Conservation (phyloP, 2,797 vertebrate species). For the Xyrichtys novacula region DNA sequence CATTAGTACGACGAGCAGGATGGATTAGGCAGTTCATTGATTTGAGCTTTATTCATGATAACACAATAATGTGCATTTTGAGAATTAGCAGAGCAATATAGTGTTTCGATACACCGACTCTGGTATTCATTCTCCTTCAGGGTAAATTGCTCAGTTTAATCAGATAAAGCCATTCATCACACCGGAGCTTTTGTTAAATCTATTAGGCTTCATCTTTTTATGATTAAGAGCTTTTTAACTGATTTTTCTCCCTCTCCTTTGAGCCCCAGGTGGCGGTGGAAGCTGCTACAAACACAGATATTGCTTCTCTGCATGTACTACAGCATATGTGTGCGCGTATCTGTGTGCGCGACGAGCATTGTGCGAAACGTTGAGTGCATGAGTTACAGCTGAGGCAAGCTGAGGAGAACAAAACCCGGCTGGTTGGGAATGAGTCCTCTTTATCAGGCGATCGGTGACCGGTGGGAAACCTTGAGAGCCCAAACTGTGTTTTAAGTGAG, state of each 20-base stretch:
- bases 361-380: conserved; percentile 70
- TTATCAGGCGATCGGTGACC: conserved; percentile 77
- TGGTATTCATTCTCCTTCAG: conserved; percentile 63
- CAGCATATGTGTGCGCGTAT: conserved; percentile 47
- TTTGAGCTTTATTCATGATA: conserved; percentile 53
- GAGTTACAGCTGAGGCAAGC: conserved; percentile 66
- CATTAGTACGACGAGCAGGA: conserved; percentile 34
- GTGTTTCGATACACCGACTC: conserved; percentile 36
- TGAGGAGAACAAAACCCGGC: conserved; percentile 75
- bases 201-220: conserved; percentile 71
- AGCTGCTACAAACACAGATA: conserved; percentile 51
- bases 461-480: conserved; percentile 82
- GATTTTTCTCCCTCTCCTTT: conserved; percentile 4
- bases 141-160: conserved; percentile 69
- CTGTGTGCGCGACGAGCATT: conserved; percentile 50
- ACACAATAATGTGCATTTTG: conserved; percentile 58
- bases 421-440: conserved; percentile 79
- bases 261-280: conserved; percentile 69
- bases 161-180: conserved; percentile 69
- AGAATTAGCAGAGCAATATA: conserved; percentile 57
- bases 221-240: conserved; percentile 74
- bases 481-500: conserved; percentile 86
- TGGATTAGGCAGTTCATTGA: conserved; percentile 64
- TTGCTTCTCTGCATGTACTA: conserved; percentile 43
- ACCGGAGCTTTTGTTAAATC: conserved; percentile 67